Conservation (phyloP, 2,888 invertebrate species). For the Epinotia bilunana region DNA sequence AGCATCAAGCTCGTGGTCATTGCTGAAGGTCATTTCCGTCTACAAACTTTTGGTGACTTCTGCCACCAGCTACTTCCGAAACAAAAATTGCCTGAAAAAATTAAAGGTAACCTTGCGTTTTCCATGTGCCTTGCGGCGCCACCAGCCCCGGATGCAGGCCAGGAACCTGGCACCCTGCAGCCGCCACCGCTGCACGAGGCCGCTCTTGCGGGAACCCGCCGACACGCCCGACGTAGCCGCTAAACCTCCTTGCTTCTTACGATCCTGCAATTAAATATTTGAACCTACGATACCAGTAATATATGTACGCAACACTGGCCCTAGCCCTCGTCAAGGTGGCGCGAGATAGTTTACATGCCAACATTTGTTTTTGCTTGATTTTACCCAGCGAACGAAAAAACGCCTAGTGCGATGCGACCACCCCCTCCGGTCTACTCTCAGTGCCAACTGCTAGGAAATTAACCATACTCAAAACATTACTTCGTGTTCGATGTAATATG, state of each 20-base stretch:
- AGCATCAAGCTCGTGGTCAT: background rate
- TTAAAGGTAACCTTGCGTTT: slow-evolving; percentile 63
- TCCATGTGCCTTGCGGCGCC: slow-evolving; percentile 69
- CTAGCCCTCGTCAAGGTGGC: no score
- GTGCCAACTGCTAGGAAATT: background rate
- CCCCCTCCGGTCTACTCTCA: background rate
- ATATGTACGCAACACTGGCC: no score
- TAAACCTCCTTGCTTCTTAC: slow-evolving; percentile 47
- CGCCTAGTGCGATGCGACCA: no score
- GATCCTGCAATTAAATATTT: slow-evolving; percentile 3
- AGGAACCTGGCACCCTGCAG: slow-evolving; percentile 69
- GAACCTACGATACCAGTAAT: background rate
- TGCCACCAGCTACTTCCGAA: background rate
- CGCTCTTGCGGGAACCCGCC: slow-evolving; percentile 63
- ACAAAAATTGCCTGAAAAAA: background rate
- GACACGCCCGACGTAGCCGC: slow-evolving; percentile 60
- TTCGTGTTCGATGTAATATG: background rate
- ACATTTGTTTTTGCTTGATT: no score
- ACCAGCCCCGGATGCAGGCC: slow-evolving; percentile 74
- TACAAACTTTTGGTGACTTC: background rate
- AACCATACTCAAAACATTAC: background rate
- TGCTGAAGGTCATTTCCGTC: background rate
- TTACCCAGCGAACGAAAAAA: no score
- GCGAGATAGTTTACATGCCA: no score
- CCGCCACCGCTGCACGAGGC: slow-evolving; percentile 68